Conservation (phyloP, 2,797 vertebrate species). For the Xenops minutus region DNA sequence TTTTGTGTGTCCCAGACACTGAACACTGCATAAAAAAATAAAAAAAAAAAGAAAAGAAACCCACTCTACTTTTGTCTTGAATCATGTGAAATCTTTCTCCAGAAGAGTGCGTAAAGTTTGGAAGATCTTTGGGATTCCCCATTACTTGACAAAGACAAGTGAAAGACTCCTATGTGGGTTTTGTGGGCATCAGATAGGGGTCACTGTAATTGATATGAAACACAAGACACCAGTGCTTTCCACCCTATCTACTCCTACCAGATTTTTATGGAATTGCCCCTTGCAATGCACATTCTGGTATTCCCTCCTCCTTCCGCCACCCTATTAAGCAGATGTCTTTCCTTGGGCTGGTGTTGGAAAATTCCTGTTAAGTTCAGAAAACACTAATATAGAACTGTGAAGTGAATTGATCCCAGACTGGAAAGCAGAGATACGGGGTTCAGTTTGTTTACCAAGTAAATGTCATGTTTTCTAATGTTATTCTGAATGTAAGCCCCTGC, state of each 20-base stretch:
- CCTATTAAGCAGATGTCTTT: not conserved
- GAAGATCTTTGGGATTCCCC: not conserved
- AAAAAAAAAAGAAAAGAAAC: not conserved
- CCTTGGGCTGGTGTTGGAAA: not conserved
- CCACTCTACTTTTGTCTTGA: not conserved
- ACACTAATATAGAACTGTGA: not conserved
- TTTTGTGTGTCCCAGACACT: not conserved
- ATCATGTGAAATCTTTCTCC: not conserved
- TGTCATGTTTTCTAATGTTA: not conserved
- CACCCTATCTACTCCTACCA: not conserved
- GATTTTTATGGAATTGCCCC: not conserved
- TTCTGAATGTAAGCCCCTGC: not conserved
- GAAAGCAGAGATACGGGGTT: not conserved
- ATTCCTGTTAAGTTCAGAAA: not conserved
- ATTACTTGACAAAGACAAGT: not conserved
- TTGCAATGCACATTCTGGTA: not conserved
- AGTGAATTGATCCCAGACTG: not conserved
- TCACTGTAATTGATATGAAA: not conserved
- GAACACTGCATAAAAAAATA: not conserved
- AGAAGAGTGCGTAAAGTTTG: accelerated
- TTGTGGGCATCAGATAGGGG: not conserved
- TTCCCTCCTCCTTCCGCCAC: not conserved
- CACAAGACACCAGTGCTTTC: not conserved
- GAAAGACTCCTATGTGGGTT: not conserved
- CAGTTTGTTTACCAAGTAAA: not conserved